A percentile compares a stretch with the other conserved stretches of the same genome.
These are phyloP conservation scores for Campoplex capitator DNA, from an alignment of 2,888 invertebrate genomes.

Conservation along the genomic window DNA sequence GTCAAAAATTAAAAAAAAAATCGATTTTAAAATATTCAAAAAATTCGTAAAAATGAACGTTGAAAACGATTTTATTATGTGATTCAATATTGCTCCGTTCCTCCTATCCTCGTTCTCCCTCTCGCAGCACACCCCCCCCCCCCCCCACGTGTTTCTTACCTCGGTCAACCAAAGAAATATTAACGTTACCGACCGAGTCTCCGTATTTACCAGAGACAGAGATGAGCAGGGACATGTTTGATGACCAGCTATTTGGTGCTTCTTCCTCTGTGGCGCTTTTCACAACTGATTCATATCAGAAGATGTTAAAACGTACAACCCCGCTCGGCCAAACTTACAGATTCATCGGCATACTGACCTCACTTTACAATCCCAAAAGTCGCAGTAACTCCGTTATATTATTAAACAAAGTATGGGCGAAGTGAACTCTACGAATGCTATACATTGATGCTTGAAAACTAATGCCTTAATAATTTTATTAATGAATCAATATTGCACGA, in stretches of 20 bases:
- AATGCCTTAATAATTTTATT: too few relatives aligned
- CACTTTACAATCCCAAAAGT: background rate
- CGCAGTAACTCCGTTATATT: too few relatives aligned
- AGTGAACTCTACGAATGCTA: too few relatives aligned
- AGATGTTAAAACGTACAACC: background rate
- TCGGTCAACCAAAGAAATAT: slow-evolving; percentile 13
- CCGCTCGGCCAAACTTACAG: background rate
- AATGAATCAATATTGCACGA: too few relatives aligned
- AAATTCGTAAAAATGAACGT: background rate
- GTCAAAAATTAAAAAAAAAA: background rate
- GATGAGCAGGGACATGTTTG: background rate
- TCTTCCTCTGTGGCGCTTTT: background rate
- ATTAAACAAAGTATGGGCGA: too few relatives aligned
- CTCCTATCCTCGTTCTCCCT: background rate
- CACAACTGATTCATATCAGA: background rate
- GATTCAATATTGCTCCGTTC: background rate
- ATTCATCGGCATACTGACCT: background rate
- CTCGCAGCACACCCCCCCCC: too few relatives aligned
- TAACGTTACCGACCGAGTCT: slow-evolving; percentile 2
- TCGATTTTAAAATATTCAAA: background rate
- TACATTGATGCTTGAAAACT: too few relatives aligned
- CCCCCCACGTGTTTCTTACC: background rate
- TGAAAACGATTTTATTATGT: background rate
- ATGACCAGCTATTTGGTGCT: background rate
- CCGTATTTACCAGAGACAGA: slow-evolving; percentile 5